Evolutionary conservation across 1,140 invertebrate species (phyloP), one percentile per base, ranked within the genome.

Genomic region (Chymomyza costata): DNA sequence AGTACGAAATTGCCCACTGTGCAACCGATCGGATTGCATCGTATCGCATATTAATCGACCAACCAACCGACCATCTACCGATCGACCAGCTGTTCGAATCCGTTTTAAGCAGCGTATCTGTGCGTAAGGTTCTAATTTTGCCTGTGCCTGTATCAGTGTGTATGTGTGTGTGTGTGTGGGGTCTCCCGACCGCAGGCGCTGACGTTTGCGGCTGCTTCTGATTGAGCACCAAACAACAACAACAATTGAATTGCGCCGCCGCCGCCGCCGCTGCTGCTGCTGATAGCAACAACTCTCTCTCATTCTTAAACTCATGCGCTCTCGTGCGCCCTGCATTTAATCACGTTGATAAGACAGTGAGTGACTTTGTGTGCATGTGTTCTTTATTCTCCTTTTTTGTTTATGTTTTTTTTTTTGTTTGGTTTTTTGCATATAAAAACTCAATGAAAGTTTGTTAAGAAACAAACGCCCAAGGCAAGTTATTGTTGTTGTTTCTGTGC

Each of bases 371-470:
- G n/a, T n/a, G n/a, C n/a, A 25, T 51, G 50, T 8, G 43, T 59
- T 47, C 44, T 19, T 37, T 48, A 6, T 34, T 49, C 7, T 13
- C 11, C 8, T 34, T 14, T 25, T 19, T 19, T 46, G 2, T 39
- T 55, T 13, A n/a, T 43, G 18, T 41, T 38, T 11, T 11, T 34
- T 25, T 45, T 21, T 15, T 31, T 34, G 19, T 18, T n/a, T 39
- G 21, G 10, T 60, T 7, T 70, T 62, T 66, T 65, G 71, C 71
- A 53, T 64, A 71, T 55, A 78, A 65, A 71, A 71, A 38, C 73
- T 76, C 71, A 76, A 76, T 76, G 71, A 78, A 76, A 78, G 66
- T 76, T 76, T 71, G 53, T 66, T 47, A 54, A 78, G 57, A 59
- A 71, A 80, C 66, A 78, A n/a, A 71, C 59, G 66, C 54, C 60